These are phyloP conservation scores for Candidula unifasciata DNA, from an alignment of 2,888 invertebrate species.

Conservation along the genomic window DNA sequence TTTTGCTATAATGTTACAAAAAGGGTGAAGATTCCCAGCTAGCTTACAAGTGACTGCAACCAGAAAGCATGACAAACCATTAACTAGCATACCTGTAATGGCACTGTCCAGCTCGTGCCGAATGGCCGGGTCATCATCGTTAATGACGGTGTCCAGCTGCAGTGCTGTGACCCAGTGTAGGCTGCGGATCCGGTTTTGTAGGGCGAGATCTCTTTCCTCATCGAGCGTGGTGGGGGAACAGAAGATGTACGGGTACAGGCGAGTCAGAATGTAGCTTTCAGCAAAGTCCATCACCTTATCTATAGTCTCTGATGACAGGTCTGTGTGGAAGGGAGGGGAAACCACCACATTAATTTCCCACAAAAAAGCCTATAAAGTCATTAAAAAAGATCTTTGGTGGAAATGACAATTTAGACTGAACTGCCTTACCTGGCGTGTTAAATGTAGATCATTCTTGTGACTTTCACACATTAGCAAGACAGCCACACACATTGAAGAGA, in stretches of 20 bases:
- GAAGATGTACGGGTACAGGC: conserved; percentile 91
- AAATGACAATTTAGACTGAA: neutral
- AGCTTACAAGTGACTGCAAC: too few species aligned
- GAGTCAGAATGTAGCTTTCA: conserved; percentile 94
- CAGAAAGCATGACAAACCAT: too few species aligned
- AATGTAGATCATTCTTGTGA: too few species aligned
- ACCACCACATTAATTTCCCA: neutral
- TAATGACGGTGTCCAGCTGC: conserved; percentile 94
- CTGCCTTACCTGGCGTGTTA: too few species aligned
- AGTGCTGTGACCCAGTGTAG: conserved; percentile 97
- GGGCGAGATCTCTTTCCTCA: conserved; percentile 90
- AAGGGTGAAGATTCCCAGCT: too few species aligned
- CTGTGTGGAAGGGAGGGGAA: conserved; percentile 71
- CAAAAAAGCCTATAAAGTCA: neutral
- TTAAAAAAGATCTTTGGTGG: too few species aligned
- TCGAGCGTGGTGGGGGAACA: conserved; percentile 93
- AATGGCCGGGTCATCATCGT: conserved; percentile 89
- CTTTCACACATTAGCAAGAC: too few species aligned
- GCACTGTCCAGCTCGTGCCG: conserved; percentile 93
- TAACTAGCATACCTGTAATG: conserved; percentile 85
- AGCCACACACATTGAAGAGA: too few species aligned
- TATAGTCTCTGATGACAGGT: conserved; percentile 85
- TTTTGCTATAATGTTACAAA: too few species aligned
- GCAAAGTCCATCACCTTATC: conserved; percentile 91
- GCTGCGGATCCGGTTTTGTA: conserved; percentile 93